phyloP scores from a whole-genome alignment of 2,888 invertebrate genomes.

The Thecophora atra region DNA sequence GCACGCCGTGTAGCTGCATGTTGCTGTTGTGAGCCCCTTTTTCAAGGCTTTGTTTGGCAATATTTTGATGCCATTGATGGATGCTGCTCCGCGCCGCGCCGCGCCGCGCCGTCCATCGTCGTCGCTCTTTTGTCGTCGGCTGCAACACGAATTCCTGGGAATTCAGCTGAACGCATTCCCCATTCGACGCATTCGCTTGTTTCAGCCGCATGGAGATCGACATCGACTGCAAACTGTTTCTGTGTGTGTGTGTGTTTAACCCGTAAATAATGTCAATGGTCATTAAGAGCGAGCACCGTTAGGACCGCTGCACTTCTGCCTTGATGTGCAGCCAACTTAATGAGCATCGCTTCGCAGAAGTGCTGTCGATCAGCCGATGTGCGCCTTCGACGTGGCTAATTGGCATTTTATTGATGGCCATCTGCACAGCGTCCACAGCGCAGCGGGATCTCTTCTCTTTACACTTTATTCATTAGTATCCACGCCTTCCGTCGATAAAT shows the following conservation, averaged over 20 bases:
- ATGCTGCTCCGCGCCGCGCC: neutral
- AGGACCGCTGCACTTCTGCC: conserved; percentile 11
- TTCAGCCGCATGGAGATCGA: conserved; percentile 11
- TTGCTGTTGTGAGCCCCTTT: conserved; percentile 13
- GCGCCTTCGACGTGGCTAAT: conserved; percentile 9
- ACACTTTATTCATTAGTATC: too few species aligned
- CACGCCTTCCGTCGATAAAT: neutral
- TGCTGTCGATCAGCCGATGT: neutral
- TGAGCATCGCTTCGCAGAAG: conserved; percentile 8
- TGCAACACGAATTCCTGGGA: conserved; percentile 25
- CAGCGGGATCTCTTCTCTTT: neutral
- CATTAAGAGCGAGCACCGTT: conserved; percentile 15
- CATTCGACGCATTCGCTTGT: neutral
- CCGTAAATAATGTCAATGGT: conserved; percentile 7
- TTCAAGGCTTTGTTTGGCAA: conserved; percentile 22
- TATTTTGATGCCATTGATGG: conserved; percentile 5
- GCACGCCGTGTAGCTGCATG: conserved; percentile 1
- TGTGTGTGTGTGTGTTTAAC: neutral
- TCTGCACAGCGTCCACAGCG: neutral
- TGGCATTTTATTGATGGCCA: conserved; percentile 17
- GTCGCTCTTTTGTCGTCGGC: neutral
- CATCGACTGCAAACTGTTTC: conserved; percentile 5
- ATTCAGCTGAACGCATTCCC: conserved; percentile 5
- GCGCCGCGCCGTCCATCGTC: conserved; percentile 2
- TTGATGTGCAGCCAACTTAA: neutral